These are phyloP conservation scores for Ascaphus truei DNA, from an alignment of 2,113 vertebrate genomes.

Conservation along the genomic window DNA sequence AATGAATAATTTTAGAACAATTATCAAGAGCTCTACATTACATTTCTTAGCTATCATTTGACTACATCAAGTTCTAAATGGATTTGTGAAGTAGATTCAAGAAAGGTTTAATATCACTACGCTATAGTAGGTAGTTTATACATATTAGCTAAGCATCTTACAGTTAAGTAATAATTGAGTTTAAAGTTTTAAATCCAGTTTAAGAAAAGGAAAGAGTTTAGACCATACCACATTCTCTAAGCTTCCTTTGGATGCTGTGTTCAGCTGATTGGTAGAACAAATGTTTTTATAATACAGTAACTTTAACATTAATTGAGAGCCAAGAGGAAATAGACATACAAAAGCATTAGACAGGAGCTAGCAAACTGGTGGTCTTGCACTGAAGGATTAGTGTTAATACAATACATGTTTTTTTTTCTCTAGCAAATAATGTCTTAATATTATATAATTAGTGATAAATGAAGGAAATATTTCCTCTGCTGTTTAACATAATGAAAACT, in stretches of 20 bases:
- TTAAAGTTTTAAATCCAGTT: slow-evolving; percentile 39
- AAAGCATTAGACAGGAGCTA: slow-evolving; percentile 14
- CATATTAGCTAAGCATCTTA: slow-evolving; percentile 24
- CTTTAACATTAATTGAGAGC: slow-evolving; percentile 36
- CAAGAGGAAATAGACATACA: slow-evolving; percentile 38
- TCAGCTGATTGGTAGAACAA: slow-evolving; percentile 16
- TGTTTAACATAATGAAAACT: slow-evolving; percentile 33
- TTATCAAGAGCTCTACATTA: too few species aligned
- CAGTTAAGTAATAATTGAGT: slow-evolving; percentile 25
- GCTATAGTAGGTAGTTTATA: slow-evolving; percentile 8
- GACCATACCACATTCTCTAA: slow-evolving; percentile 11
- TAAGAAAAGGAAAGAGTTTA: slow-evolving; percentile 22
- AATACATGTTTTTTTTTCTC: slow-evolving; percentile 35
- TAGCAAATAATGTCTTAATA: slow-evolving; percentile 36
- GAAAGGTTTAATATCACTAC: slow-evolving; percentile 16
- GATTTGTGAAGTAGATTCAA: slow-evolving; percentile 42
- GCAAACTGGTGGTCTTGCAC: slow-evolving; percentile 16
- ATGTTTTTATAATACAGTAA: slow-evolving; percentile 11
- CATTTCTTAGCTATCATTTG: too few species aligned
- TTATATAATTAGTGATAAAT: slow-evolving; percentile 45
- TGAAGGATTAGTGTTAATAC: slow-evolving; percentile 40
- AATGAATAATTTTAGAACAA: too few species aligned
- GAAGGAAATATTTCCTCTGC: slow-evolving; percentile 39
- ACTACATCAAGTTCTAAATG: not conserved
- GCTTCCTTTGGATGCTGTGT: slow-evolving; percentile 14